Evolutionary conservation across 2,888 invertebrate species (phyloP).

Genomic region (Nephrocerus scutellatus): DNA sequence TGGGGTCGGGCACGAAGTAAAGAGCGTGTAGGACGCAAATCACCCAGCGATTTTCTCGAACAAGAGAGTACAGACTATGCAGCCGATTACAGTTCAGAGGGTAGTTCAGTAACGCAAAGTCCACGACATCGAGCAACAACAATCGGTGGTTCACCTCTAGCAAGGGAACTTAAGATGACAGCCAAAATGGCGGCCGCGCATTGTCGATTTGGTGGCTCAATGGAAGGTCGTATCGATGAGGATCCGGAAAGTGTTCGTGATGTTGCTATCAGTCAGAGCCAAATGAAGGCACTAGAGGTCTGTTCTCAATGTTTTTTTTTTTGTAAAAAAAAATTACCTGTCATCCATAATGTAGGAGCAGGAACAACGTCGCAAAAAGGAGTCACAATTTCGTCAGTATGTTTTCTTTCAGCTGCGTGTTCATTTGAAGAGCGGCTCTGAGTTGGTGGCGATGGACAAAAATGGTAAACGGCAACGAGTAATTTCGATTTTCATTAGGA

Average conservation of each 20-base stretch:
- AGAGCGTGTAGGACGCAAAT: slow-evolving; percentile 56
- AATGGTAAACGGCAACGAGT: slow-evolving; percentile 63
- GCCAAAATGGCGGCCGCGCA: slow-evolving; percentile 40
- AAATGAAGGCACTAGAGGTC: slow-evolving; percentile 39
- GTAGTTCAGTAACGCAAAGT: slow-evolving; percentile 66
- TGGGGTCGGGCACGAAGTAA: slow-evolving; percentile 70
- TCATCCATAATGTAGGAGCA: too few relatives aligned
- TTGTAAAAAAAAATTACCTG: too few relatives aligned
- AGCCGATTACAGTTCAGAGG: slow-evolving; percentile 74
- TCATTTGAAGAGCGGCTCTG: slow-evolving; percentile 79
- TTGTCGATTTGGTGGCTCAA: slow-evolving; percentile 40
- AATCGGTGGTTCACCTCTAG: slow-evolving; percentile 50
- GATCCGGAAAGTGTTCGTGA: slow-evolving; percentile 32
- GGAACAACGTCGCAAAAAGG: slow-evolving; percentile 62
- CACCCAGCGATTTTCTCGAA: slow-evolving; percentile 53
- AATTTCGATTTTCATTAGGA: neutral
- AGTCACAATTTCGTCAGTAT: slow-evolving; percentile 71
- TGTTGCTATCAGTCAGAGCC: slow-evolving; percentile 24
- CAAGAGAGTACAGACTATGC: slow-evolving; percentile 65
- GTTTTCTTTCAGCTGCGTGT: slow-evolving; percentile 88
- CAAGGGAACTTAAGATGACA: slow-evolving; percentile 39
- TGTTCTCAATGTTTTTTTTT: slow-evolving; percentile 42
- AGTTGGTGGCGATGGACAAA: slow-evolving; percentile 89
- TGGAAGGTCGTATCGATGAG: slow-evolving; percentile 44
- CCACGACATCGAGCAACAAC: slow-evolving; percentile 62